Conservation (phyloP, 1,140 invertebrate genomes). For the Potamilus streckersoni region DNA sequence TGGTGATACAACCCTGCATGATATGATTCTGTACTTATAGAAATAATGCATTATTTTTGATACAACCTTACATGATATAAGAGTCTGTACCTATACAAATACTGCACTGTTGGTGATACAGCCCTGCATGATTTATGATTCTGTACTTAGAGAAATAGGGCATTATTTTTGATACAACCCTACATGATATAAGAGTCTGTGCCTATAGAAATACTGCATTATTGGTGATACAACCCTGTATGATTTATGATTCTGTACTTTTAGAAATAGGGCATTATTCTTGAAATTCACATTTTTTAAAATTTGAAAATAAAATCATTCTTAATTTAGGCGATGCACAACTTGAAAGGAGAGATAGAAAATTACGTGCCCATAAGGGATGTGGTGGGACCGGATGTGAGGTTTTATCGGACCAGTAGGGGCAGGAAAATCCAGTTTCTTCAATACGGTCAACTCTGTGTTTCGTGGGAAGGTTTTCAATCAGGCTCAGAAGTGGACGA, state of each 20-base stretch:
- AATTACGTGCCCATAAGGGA: constrained; percentile 20
- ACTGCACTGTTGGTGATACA: not conserved
- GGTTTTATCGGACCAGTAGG: constrained; percentile 33
- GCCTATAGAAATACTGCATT: too few species aligned
- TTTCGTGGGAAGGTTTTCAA: constrained; percentile 25
- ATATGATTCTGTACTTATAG: too few species aligned
- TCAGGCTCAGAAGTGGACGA: constrained; percentile 25
- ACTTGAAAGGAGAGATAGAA: constrained; percentile 18
- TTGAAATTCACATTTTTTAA: too few species aligned
- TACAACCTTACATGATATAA: too few species aligned
- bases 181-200: too few species aligned
- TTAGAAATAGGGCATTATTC: not conserved
- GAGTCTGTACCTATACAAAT: too few species aligned
- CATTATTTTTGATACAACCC: too few species aligned
- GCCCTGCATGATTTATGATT: not conserved
- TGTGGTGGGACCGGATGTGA: not conserved
- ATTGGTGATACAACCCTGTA: too few species aligned
- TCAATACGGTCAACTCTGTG: constrained; percentile 35
- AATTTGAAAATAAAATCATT: not conserved
- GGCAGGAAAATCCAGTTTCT: constrained; percentile 36
- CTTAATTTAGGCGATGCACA: not conserved
- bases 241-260: not conserved
- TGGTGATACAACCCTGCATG: too few species aligned
- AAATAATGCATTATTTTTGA: too few species aligned
- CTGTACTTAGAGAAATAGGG: too few species aligned